Conservation (phyloP, 2,888 invertebrate genomes). For the Blera fallax region DNA sequence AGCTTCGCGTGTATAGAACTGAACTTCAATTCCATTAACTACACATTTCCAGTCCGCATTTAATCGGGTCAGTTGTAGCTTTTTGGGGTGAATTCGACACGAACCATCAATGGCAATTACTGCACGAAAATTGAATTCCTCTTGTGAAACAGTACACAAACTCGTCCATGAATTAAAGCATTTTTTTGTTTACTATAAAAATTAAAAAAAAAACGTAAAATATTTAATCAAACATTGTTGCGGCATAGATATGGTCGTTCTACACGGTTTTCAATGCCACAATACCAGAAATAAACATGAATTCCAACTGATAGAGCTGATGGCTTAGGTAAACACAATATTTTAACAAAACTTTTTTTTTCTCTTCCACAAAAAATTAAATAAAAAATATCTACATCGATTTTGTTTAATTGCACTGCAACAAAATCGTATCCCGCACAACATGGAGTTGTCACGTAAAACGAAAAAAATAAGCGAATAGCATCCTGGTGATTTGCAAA, state of each 20-base stretch:
- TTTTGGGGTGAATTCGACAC: not conserved
- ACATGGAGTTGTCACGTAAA: constrained; percentile 17
- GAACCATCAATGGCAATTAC: constrained; percentile 1
- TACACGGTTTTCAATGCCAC: not conserved
- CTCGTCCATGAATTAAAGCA: not conserved
- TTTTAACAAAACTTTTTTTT: constrained; percentile 13
- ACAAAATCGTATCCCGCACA: constrained; percentile 49
- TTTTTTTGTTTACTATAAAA: not conserved
- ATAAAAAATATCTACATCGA: constrained; percentile 48
- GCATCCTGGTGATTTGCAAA: constrained; percentile 28
- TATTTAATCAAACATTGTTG: constrained; percentile 3
- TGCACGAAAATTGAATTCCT: not conserved
- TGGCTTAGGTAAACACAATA: constrained; percentile 11
- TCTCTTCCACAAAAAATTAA: not conserved
- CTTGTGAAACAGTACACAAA: not conserved
- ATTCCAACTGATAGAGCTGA: constrained; percentile 12
- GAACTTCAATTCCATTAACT: not conserved
- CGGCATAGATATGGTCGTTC: not conserved
- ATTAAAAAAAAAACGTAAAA: not conserved
- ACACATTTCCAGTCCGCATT: not conserved
- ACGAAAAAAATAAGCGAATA: not conserved
- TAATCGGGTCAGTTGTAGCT: not conserved
- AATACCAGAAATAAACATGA: not conserved
- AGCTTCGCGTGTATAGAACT: not conserved
- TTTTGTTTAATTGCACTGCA: constrained; percentile 68